Evolutionary conservation across 2,888 invertebrate genomes (phyloP).

Genomic region (Euphydryas editha): DNA sequence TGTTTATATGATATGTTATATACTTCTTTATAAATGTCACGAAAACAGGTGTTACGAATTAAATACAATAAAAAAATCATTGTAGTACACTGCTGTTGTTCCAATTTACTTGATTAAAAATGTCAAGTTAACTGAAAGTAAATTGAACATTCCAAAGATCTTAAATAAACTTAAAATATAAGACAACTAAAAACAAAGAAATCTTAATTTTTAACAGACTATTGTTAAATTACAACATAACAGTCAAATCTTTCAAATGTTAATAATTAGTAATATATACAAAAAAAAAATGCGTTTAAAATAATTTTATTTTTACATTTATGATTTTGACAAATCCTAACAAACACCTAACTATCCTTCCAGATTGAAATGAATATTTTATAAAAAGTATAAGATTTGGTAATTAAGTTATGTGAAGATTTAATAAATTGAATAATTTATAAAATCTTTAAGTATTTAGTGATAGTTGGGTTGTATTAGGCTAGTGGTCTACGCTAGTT

Average conservation of each 20-base stretch:
- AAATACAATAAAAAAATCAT: neutral
- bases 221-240: too few species aligned
- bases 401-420: neutral
- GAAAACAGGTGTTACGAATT: neutral
- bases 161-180: too few species aligned
- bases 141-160: too few species aligned
- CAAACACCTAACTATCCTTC: too few species aligned
- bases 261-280: too few species aligned
- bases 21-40: neutral
- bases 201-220: too few species aligned
- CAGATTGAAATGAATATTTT: neutral
- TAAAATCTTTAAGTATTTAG: slow-evolving; percentile 16
- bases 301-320: too few species aligned
- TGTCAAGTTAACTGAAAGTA: neutral
- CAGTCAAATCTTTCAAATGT: too few species aligned
- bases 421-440: neutral
- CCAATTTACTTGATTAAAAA: neutral
- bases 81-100: slow-evolving; percentile 8
- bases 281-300: too few species aligned
- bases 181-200: too few species aligned
- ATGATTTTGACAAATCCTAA: too few species aligned
- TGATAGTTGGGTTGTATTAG: slow-evolving; percentile 40
- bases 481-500: slow-evolving; percentile 31
- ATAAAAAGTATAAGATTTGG: neutral
- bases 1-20: slow-evolving; percentile 5